Evolutionary conservation across 2,888 invertebrate genomes (phyloP).

Genomic region (Lasioglossum villosulum): DNA sequence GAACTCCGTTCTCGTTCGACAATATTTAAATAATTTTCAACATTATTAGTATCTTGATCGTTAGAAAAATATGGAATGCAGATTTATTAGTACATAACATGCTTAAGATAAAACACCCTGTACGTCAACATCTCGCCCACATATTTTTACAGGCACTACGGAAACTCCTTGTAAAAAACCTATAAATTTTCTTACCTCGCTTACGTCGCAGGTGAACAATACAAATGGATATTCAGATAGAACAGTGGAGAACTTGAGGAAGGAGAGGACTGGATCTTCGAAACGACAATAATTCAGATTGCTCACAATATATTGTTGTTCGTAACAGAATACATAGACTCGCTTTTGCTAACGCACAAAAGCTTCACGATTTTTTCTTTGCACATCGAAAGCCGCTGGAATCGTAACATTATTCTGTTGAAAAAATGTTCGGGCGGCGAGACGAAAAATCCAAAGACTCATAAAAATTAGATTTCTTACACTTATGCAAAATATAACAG

Average conservation of each 20-base stretch:
- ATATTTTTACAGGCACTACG: not conserved
- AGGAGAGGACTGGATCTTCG: not conserved
- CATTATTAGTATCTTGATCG: not conserved
- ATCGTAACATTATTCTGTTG: not conserved
- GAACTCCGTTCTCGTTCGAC: not conserved
- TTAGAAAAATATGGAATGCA: not conserved
- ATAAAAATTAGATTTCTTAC: not conserved
- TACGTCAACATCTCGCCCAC: not conserved
- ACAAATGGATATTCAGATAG: not conserved
- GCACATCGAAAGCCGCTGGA: conserved; percentile 15
- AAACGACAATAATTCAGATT: not conserved
- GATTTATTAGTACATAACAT: not conserved
- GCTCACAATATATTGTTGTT: conserved; percentile 11
- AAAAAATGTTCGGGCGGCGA: not conserved
- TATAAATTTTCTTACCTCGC: not conserved
- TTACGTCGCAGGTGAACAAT: not conserved
- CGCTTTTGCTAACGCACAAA: conserved; percentile 1
- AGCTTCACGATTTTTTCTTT: not conserved
- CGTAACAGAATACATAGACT: conserved; percentile 26
- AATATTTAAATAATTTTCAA: not conserved
- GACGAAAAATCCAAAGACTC: not conserved
- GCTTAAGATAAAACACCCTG: not conserved
- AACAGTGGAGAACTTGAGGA: not conserved
- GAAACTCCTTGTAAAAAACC: not conserved
- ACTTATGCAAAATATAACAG: not conserved